A percentile compares a stretch with the other conserved stretches of the same genome.
Evolutionary conservation across 1,140 invertebrate genomes (phyloP).

Genomic region (Drosophila bocqueti): DNA sequence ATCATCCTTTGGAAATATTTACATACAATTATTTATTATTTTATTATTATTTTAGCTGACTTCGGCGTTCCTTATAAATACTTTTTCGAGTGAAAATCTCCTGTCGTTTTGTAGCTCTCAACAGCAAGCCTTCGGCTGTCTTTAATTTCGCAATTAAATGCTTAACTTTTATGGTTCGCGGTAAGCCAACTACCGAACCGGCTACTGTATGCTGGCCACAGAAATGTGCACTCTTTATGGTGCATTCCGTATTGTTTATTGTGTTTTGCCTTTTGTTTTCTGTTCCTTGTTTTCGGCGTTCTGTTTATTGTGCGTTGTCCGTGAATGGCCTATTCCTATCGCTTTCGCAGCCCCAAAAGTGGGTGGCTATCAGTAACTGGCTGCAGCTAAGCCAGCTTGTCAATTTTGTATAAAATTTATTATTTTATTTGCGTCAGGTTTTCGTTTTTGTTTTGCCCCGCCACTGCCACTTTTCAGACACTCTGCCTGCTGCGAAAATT

Average conservation of each 20-base stretch:
- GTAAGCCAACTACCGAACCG: slow-evolving; percentile 74
- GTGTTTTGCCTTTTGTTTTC: neutral
- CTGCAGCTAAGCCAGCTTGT: slow-evolving; percentile 76
- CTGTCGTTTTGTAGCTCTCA: neutral
- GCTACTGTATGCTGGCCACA: slow-evolving; percentile 59
- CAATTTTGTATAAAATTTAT: slow-evolving; percentile 83
- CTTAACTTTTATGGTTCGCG: slow-evolving; percentile 70
- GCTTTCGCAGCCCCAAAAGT: slow-evolving; percentile 43
- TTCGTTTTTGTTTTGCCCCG: slow-evolving; percentile 25
- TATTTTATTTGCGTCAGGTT: slow-evolving; percentile 82
- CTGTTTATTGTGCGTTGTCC: slow-evolving; percentile 21
- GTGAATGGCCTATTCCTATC: slow-evolving; percentile 51
- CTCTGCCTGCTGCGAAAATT: slow-evolving; percentile 54
- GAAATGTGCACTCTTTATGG: slow-evolving; percentile 32
- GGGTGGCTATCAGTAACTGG: slow-evolving; percentile 60
- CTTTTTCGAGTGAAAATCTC: neutral
- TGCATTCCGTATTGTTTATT: slow-evolving; percentile 21
- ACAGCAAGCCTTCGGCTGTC: slow-evolving; percentile 51
- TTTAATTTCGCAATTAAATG: slow-evolving; percentile 81
- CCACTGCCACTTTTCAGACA: slow-evolving; percentile 33
- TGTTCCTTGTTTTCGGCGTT: slow-evolving; percentile 6
- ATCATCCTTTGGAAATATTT: too few species aligned
- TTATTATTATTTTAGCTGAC: neutral
- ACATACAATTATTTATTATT: neutral
- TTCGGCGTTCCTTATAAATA: neutral